A percentile compares a stretch with the other conserved stretches of the same genome.
phyloP scores from a whole-genome alignment of 2,113 vertebrate genomes.

The Opisthocomus hoazin region DNA sequence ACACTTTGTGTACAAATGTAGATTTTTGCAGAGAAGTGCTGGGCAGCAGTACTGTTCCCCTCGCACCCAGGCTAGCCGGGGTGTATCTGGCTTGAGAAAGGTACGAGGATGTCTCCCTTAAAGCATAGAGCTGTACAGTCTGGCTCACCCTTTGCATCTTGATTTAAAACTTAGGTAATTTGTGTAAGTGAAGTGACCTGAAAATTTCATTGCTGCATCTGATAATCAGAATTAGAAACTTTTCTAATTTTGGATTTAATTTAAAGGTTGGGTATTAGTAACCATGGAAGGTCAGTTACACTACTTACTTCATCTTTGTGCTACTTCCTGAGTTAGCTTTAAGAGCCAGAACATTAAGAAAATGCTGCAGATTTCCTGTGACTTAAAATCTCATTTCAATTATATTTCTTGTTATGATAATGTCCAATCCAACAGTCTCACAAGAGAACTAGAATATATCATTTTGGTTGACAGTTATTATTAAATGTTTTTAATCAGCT shows the following conservation, averaged over 20 bases:
- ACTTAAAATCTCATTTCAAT: neutral
- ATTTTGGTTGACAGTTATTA: neutral
- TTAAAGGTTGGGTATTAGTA: neutral
- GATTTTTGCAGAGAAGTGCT: neutral
- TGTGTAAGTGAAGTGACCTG: neutral
- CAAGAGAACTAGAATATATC: neutral
- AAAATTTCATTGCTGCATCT: neutral
- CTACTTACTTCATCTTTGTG: neutral
- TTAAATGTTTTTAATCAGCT: conserved; percentile 12
- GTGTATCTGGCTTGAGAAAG: neutral
- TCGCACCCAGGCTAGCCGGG: neutral
- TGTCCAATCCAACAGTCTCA: neutral
- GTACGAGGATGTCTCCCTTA: neutral
- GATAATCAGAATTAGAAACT: neutral
- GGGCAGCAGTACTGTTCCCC: neutral
- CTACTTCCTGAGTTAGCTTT: neutral
- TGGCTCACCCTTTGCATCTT: neutral
- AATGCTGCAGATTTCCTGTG: conserved; percentile 1
- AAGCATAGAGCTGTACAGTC: neutral
- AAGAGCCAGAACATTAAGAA: neutral
- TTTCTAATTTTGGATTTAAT: neutral
- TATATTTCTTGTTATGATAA: neutral
- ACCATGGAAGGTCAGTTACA: neutral
- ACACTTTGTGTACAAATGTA: neutral
- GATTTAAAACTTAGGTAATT: neutral